Conservation (phyloP, 2,797 vertebrate genomes). For the Smutsia gigantea region DNA sequence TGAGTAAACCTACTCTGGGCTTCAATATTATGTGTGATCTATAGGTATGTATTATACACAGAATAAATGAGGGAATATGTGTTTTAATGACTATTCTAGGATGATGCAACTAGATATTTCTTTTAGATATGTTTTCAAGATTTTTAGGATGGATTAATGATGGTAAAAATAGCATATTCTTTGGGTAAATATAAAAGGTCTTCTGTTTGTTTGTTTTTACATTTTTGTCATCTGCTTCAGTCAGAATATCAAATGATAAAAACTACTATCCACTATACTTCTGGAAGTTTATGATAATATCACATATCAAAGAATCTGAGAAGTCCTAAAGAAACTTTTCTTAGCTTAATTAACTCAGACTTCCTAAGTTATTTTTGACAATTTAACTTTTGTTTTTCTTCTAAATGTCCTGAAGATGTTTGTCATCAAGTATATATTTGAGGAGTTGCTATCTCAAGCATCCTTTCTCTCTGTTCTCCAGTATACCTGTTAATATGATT, state of each 20-base stretch:
- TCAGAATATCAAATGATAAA: not conserved
- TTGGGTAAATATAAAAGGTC: not conserved
- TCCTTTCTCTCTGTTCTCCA: not conserved
- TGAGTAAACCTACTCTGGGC: not conserved
- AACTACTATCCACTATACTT: not conserved
- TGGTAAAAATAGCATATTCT: not conserved
- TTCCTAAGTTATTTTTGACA: not conserved
- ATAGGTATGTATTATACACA: not conserved
- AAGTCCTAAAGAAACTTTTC: not conserved
- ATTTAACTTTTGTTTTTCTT: not conserved
- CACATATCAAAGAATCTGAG: not conserved
- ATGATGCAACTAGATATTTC: not conserved
- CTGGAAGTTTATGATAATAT: not conserved
- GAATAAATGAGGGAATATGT: not conserved
- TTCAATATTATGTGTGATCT: not conserved
- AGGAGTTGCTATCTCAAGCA: not conserved
- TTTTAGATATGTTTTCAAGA: not conserved
- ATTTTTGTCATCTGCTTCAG: not conserved
- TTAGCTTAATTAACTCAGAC: slow-evolving; percentile 18
- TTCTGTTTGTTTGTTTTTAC: not conserved
- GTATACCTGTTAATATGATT: not conserved
- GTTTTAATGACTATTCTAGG: not conserved
- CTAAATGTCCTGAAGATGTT: not conserved
- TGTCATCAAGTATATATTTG: not conserved
- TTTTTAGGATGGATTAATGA: not conserved